phyloP scores from a whole-genome alignment of 1,140 invertebrate species.

The Diorhabda elongata region DNA sequence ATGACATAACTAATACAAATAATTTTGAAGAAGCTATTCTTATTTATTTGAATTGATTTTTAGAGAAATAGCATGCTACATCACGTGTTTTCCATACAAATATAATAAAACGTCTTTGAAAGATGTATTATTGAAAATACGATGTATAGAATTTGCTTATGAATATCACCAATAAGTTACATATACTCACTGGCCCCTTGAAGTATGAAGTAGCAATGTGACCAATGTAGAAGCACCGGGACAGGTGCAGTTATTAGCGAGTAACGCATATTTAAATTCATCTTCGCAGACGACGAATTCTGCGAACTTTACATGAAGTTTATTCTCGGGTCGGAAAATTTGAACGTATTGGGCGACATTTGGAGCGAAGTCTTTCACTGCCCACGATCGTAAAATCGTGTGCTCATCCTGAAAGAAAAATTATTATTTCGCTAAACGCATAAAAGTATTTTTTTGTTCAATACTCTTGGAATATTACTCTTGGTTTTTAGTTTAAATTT shows the following conservation, averaged over 20 bases:
- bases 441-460: not conserved
- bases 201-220: constrained; percentile 91
- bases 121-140: too few species aligned
- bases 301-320: constrained; percentile 97
- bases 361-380: constrained; percentile 96
- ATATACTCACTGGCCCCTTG: constrained; percentile 85
- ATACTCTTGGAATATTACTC: not conserved
- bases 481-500: too few species aligned
- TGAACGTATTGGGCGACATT: constrained; percentile 96
- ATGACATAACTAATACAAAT: too few species aligned
- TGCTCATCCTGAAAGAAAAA: constrained; percentile 75
- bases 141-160: too few species aligned
- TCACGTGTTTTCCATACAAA: too few species aligned
- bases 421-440: not conserved
- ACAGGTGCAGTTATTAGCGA: constrained; percentile 97
- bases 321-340: constrained; percentile 96
- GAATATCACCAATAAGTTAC: too few species aligned
- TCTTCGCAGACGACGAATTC: constrained; percentile 97
- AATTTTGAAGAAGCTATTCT: too few species aligned
- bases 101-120: too few species aligned
- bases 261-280: constrained; percentile 93
- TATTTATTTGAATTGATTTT: too few species aligned
- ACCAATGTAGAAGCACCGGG: constrained; percentile 95
- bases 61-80: too few species aligned
- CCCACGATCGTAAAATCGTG: constrained; percentile 95